Conservation (phyloP, 2,888 invertebrate species). For the Callosobruchus maculatus region DNA sequence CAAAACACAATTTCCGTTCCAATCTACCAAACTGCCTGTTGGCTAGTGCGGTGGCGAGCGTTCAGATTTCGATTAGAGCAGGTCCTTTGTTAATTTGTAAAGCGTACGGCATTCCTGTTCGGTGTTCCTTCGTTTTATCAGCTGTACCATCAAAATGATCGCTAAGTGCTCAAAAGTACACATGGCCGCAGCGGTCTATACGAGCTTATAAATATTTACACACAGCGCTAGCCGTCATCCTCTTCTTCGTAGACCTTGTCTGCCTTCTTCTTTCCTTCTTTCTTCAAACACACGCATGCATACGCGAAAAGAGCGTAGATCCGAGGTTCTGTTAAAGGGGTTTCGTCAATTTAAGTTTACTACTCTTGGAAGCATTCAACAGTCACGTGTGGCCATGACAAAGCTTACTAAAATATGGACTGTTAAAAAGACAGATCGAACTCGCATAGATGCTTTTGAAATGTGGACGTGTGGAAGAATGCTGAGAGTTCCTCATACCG, state of each 20-base stretch:
- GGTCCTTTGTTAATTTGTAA: background rate
- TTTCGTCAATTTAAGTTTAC: too few relatives aligned
- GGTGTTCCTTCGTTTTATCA: background rate
- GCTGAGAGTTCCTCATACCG: too few relatives aligned
- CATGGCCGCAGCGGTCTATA: background rate
- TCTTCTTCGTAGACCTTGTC: background rate
- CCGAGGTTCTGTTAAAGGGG: background rate
- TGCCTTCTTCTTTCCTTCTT: background rate
- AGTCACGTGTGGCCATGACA: too few relatives aligned
- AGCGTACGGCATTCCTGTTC: background rate
- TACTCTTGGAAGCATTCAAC: too few relatives aligned
- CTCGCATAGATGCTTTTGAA: too few relatives aligned
- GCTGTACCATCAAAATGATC: background rate
- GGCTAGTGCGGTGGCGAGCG: background rate
- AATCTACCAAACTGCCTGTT: too few relatives aligned
- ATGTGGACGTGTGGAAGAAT: too few relatives aligned
- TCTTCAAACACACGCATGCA: background rate
- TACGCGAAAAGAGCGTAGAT: background rate
- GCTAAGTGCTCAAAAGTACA: background rate
- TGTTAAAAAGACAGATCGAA: too few relatives aligned
- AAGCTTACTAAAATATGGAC: too few relatives aligned
- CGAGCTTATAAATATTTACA: background rate
- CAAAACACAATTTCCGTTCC: too few relatives aligned
- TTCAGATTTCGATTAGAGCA: background rate
- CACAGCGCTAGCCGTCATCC: background rate